Conservation (phyloP, 2,888 invertebrate species). For the Aphelenchoides bicaudatus region DNA sequence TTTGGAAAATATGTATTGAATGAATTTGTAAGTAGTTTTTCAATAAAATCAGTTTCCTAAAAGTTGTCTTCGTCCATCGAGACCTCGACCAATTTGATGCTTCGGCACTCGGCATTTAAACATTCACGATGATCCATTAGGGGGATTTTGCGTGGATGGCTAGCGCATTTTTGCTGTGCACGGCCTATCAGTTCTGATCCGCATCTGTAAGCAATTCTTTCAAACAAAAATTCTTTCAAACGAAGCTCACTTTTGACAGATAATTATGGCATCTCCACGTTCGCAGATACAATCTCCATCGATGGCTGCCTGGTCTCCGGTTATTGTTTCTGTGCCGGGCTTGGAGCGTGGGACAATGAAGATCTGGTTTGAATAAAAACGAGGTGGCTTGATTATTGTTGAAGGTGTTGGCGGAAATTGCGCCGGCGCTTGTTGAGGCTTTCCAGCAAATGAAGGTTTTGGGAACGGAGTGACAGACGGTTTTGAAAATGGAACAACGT, state of each 20-base stretch:
- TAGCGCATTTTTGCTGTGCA: constrained; percentile 29
- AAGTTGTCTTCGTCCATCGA: constrained; percentile 16
- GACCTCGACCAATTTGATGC: constrained; percentile 33
- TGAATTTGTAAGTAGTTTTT: too few species aligned
- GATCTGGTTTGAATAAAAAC: constrained; percentile 16
- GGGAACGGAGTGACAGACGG: not conserved
- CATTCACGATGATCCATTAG: constrained; percentile 39
- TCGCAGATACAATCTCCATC: constrained; percentile 32
- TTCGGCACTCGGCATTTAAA: constrained; percentile 29
- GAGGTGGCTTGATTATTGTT: constrained; percentile 18
- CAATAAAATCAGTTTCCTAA: too few species aligned
- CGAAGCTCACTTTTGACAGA: constrained; percentile 29
- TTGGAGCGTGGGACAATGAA: constrained; percentile 15
- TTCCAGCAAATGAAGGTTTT: not conserved
- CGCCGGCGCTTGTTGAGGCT: constrained; percentile 14
- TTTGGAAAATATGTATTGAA: too few species aligned
- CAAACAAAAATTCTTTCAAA: constrained; percentile 12
- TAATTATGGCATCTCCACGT: constrained; percentile 25
- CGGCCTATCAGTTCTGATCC: constrained; percentile 35
- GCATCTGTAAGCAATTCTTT: constrained; percentile 21
- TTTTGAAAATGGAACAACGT: too few species aligned
- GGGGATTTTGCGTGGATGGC: constrained; percentile 33
- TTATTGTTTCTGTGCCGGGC: too few species aligned
- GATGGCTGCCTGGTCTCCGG: too few species aligned
- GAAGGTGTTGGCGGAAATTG: constrained; percentile 21